phyloP scores from a whole-genome alignment of 2,797 vertebrate genomes.

The Kryptolebias ocellatus region DNA sequence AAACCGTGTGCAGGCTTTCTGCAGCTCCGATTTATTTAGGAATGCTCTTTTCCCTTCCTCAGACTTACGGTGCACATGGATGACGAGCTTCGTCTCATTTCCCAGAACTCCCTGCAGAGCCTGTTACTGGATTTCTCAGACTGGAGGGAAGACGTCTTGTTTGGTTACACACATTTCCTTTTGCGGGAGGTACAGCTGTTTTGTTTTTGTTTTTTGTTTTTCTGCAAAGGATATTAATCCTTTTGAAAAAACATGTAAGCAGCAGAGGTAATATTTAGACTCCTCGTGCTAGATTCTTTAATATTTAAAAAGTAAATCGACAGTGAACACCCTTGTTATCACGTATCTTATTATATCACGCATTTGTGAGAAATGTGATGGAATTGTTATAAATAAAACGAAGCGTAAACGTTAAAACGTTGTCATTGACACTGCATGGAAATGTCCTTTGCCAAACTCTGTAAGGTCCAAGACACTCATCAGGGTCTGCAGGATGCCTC shows the following conservation, averaged over 20 bases:
- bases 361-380: not conserved
- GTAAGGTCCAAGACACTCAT: conserved; percentile 91
- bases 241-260: no score
- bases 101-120: conserved; percentile 97
- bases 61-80: conserved; percentile 99
- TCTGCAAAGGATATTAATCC: no score
- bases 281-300: no score
- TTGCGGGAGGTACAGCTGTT: conserved; percentile 78
- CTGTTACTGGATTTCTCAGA: conserved; percentile 96
- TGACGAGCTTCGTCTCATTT: conserved; percentile 96
- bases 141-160: conserved; percentile 97
- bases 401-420: not conserved
- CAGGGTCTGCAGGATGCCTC: conserved; percentile 94
- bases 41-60: conserved; percentile 18
- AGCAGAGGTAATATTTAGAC: no score
- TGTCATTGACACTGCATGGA: not conserved
- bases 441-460: not conserved
- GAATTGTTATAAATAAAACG: not conserved
- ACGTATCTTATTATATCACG: not conserved
- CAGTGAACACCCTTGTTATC: not conserved
- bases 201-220: no score
- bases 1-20: not conserved
- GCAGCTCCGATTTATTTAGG: not conserved
- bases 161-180: conserved; percentile 97
- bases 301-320: not conserved